Evolutionary conservation across 2,113 vertebrate genomes (phyloP), one percentile per base, ranked within the genome.

Genomic region (Athene noctua): DNA sequence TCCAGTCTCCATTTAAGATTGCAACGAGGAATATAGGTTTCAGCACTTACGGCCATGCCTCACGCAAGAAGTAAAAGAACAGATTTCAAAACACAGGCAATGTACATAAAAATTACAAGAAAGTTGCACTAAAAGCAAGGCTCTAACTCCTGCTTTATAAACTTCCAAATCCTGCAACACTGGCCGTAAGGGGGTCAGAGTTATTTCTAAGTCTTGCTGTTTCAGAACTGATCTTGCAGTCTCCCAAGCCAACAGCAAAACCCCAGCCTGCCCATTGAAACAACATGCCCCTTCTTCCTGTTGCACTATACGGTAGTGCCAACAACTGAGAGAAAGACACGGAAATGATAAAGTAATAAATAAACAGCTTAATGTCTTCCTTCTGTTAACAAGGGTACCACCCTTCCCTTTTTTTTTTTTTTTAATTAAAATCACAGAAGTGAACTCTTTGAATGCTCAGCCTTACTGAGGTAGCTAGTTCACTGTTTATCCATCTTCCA

Each of bases 231-330:
- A 91, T 30, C 34, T 36, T 72, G 32, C 34, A 55, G 40, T 26
- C 54, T 67, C 17, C 14, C 55, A 79, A 32, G n/a, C 14, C 49
- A 91, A 89, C 16, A 55, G 57, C 52, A 92, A 82, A 93, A 51
- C 10, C 29, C 38, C 27, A 66, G 29, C 25, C 36, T 49, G 29
- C 32, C 68, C 20, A 51, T 16, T 25, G 52, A 51, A 29, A 47
- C 44, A 62, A 44, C 25, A 12, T 5, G 14, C 16, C 46, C 34
- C 46, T 87, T 72, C 71, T 47, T 72, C 57, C 44, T 1, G 0
- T 36, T 66, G 16, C 38, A 46, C 57, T 51, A 26, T 15, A n/a
- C 0, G 0, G 20, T 16, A 51, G 4, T 17, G 0, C 40, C 72
- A 71, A 71, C 3, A 81, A 65, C 4, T 29, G 30, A 81, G 22